Base-by-base conservation (phyloP, 1,140 invertebrate genomes). In the Camponotus pennsylvanicus region DNA sequence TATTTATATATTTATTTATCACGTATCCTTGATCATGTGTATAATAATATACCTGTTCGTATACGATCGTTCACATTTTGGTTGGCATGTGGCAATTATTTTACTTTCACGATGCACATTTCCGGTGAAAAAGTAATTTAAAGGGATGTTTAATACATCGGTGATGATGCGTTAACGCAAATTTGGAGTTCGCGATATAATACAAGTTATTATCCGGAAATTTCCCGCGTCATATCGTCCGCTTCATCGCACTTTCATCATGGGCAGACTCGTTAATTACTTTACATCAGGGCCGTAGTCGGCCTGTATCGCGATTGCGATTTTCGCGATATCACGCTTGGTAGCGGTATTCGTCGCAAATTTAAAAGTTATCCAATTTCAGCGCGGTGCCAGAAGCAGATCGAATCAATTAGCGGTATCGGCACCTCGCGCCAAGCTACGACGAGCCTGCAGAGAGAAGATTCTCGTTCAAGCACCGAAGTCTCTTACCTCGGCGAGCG, bases 391-490 rank as follows among this genome's bases (percentile, higher is more conserved):
- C 13, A 84, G 61, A 18, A 42, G 57, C 27, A 89, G 34, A 83
- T 77, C 52, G 42, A 55, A 32, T 4, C 88, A 89, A 45, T 37
- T 69, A 18, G 42, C 37, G 34, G 11, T 64, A 11, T 15, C 55
- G 13, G 18, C 3, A 66, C 37, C 18, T 13, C 88, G 85, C 3
- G 34, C 32, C 8, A 89, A 86, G 9, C 6, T 76, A 2, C 88
- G 88, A 40, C 83, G 78, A n/a, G 64, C 27, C 63, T 40, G 55
- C 32, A 86, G 79, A 6, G 77, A 86, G 61, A 69, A 83, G n/a
- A 32, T 40, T 1, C 1, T 83, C 13, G 11, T 42, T 0, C 77
- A 78, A 6, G 49, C 18, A 0, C 11, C 63, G 11, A 86, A 8
- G n/a, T 55, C 66, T 0, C 45, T 61, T 2, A 8, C n/a, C 1